Evolutionary conservation across 2,888 invertebrate genomes (phyloP).

Genomic region (Leptothorax acervorum): DNA sequence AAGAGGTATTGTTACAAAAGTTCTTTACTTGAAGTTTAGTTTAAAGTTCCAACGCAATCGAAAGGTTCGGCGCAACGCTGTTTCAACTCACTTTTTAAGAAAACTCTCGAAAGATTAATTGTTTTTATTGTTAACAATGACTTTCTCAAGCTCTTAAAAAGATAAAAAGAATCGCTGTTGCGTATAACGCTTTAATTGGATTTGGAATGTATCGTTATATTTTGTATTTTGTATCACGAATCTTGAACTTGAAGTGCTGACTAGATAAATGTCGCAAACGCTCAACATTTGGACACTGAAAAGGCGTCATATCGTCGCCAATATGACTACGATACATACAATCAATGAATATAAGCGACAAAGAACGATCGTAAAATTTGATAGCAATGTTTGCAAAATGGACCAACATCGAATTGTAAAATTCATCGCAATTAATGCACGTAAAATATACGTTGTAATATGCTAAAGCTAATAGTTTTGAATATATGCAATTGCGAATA

Average conservation of each 20-base stretch:
- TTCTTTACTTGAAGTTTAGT: neutral
- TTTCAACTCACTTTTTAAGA: neutral
- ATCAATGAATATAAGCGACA: neutral
- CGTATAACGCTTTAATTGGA: neutral
- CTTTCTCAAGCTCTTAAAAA: neutral
- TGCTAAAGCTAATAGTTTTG: neutral
- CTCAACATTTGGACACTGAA: neutral
- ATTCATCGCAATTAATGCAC: neutral
- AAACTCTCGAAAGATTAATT: slow-evolving; percentile 15
- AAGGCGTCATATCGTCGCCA: neutral
- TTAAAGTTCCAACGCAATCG: neutral
- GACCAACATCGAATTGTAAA: neutral
- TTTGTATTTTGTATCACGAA: neutral
- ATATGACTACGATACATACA: neutral
- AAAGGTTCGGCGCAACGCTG: neutral
- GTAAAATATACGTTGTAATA: neutral
- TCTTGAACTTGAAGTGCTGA: neutral
- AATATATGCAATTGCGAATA: neutral
- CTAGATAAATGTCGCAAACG: neutral
- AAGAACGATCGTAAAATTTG: slow-evolving; percentile 9
- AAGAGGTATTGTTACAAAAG: neutral
- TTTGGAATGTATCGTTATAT: neutral
- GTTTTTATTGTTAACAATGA: neutral
- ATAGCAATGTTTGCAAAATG: neutral
- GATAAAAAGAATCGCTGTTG: neutral